Conservation (phyloP, 2,797 vertebrate species). For the Picus viridis region DNA sequence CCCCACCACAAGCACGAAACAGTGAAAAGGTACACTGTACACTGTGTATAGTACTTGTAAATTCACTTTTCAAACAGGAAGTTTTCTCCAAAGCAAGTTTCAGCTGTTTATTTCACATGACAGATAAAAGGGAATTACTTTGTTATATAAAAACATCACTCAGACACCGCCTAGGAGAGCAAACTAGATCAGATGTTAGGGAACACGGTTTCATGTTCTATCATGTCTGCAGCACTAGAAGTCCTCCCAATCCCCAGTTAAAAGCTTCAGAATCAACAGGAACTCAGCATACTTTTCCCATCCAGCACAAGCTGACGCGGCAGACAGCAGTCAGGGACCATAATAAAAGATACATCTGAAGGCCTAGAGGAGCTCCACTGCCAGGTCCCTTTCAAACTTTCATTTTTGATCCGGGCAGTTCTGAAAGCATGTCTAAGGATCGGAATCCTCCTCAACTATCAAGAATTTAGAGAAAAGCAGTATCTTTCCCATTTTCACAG, state of each 20-base stretch:
- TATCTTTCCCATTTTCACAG: neutral
- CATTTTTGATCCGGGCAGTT: neutral
- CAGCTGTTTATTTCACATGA: neutral
- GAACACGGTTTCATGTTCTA: neutral
- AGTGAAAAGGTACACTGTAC: neutral
- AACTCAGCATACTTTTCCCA: neutral
- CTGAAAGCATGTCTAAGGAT: neutral
- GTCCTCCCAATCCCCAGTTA: neutral
- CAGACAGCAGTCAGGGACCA: neutral
- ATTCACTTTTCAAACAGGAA: neutral
- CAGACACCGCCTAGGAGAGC: neutral
- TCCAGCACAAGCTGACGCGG: neutral
- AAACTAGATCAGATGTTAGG: neutral
- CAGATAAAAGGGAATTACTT: neutral
- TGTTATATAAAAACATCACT: neutral
- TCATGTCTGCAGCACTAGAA: neutral
- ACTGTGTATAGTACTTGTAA: neutral
- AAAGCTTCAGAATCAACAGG: neutral
- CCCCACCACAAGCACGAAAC: neutral
- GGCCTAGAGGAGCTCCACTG: neutral
- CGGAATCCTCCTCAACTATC: neutral
- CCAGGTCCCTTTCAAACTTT: neutral
- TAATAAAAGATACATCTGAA: neutral
- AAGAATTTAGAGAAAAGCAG: neutral
- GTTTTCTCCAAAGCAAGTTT: neutral